A percentile compares a stretch with the other conserved stretches of the same genome.
Evolutionary conservation across 92 coral and sea anemone species (phyloP).

Genomic region (Bergia sp.): DNA sequence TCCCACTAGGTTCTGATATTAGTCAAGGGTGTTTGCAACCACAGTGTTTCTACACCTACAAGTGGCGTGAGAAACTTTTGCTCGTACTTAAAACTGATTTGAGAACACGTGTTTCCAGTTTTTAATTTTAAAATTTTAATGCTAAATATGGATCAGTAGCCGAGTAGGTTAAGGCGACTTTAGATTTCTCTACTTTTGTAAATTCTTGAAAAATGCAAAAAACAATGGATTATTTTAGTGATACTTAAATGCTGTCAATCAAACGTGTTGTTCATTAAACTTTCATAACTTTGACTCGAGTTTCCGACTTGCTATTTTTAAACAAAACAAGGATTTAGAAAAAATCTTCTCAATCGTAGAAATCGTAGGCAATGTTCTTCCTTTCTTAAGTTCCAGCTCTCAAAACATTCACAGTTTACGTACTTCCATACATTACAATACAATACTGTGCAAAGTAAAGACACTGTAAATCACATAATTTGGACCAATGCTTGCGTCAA

Average conservation of each 20-base stretch:
- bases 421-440: not conserved
- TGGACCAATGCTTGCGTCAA: not conserved
- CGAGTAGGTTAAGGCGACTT: not conserved
- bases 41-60: no score
- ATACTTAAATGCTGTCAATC: not conserved
- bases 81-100: not conserved
- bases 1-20: not conserved
- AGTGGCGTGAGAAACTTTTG: not conserved
- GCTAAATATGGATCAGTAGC: not conserved
- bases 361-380: no score
- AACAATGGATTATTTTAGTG: not conserved
- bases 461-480: not conserved
- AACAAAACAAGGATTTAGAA: no score
- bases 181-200: not conserved
- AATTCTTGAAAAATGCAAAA: not conserved
- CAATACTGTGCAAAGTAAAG: not conserved
- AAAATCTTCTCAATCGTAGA: no score
- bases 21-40: not conserved
- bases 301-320: not conserved
- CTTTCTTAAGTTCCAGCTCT: no score
- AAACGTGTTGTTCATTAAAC: not conserved
- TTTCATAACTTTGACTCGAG: not conserved
- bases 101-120: no score
- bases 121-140: no score
- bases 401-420: not conserved